Percentiles rank a stretch among this genome's conserved stretches.
phyloP scores from a whole-genome alignment of 2,113 vertebrate genomes.

The Bos indicus region DNA sequence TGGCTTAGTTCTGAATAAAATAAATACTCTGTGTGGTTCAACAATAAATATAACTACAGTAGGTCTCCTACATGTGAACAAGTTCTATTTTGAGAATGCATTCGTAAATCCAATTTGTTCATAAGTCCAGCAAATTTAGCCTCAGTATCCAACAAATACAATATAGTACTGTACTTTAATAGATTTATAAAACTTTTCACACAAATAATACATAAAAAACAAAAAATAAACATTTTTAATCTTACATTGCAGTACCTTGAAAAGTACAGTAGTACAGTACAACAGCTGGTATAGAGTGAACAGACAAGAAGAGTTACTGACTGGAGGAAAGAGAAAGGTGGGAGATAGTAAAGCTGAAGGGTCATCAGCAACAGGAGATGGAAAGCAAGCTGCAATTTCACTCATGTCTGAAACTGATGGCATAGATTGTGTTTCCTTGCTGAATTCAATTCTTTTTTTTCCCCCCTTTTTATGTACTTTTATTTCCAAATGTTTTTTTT shows the following conservation, averaged over 20 bases:
- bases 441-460: background rate
- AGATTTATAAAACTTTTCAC: background rate
- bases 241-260: background rate
- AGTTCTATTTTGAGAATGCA: background rate
- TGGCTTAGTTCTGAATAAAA: background rate
- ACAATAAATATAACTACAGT: background rate
- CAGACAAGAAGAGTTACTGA: background rate
- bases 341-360: background rate
- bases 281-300: background rate
- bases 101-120: background rate
- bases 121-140: background rate
- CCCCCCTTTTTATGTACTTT: background rate
- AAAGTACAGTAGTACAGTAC: background rate
- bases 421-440: background rate
- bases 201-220: background rate
- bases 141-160: background rate
- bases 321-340: background rate
- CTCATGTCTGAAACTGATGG: background rate
- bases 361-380: background rate
- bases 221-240: background rate
- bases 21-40: background rate
- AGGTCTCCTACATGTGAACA: background rate
- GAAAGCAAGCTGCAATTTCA: background rate
- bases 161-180: background rate
- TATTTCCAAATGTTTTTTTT: background rate